Evolutionary conservation across 2,888 invertebrate genomes (phyloP), one percentile per base, ranked within the genome.

Genomic region (Cerceris rybyensis): DNA sequence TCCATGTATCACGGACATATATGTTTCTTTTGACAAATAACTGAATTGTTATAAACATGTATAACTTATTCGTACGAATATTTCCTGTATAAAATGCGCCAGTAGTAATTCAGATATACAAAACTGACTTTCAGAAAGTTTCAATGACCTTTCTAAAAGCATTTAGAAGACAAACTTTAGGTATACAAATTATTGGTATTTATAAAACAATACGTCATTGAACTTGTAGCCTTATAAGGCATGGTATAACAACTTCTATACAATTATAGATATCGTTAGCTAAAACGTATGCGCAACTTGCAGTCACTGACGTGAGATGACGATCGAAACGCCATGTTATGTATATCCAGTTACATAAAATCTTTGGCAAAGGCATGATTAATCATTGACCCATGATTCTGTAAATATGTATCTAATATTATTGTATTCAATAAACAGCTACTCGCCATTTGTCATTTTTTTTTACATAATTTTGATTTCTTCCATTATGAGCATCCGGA

Each of bases 261-360:
- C 70, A 75, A 58, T 61, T 73, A 59, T 74, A 58, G 17, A 42
- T 65, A 69, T 67, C 42, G 17, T 65, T 58, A 11, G 49, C 55
- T 72, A 78, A 67, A 68, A 54, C 65, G 72, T 52, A 55, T 68
- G 67, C 63, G 69, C 60, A 60, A 68, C 72, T 78, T 67, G 50
- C 59, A 54, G 60, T 80, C 57, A 73, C 68, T 64, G 57, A 68
- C 59, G 42, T 67, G 63, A 63, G 28, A 68, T 46, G 61, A 81
- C 64, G 54, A 39, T 59, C 52, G 39, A 50, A 58, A 80, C 49
- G 57, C 39, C 54, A 65, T 64, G 49, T 69, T 70, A 75, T 75
- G 57, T 72, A 80, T 68, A 86, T 85, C 88, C 87, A 88, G 86
- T 89, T 88, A 89, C 90, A 90, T 89, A 88, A 90, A 90, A 89